phyloP scores from a whole-genome alignment of 1,140 invertebrate species.

The Patella vulgata region DNA sequence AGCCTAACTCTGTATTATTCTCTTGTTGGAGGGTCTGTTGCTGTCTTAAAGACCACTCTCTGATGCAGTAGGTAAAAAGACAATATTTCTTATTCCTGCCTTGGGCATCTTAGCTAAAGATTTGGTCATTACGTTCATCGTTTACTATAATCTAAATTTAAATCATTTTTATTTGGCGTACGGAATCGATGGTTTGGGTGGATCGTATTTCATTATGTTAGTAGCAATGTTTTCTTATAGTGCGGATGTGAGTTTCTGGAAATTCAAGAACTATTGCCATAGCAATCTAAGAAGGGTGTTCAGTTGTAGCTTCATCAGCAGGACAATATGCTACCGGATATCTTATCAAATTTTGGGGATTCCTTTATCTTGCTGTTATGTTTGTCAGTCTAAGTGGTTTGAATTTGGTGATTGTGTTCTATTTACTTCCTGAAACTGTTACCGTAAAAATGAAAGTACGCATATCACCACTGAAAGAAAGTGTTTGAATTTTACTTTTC shows the following conservation, averaged over 20 bases:
- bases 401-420: not conserved
- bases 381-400: not conserved
- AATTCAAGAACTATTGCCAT: constrained; percentile 9
- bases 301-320: not conserved
- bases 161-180: constrained; percentile 18
- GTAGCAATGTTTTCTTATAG: constrained; percentile 9
- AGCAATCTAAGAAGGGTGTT: not conserved
- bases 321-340: not conserved
- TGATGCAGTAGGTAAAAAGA: constrained; percentile 2
- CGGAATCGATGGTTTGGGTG: constrained; percentile 16
- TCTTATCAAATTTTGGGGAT: not conserved
- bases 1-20: too few relatives aligned
- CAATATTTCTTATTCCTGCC: constrained; percentile 6
- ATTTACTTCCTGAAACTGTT: not conserved
- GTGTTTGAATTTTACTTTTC: constrained; percentile 2
- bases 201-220: constrained; percentile 9
- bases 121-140: not conserved
- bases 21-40: too few relatives aligned
- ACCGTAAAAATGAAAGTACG: too few relatives aligned
- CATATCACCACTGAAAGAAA: not conserved
- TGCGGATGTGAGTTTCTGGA: constrained; percentile 14
- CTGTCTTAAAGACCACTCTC: too few relatives aligned
- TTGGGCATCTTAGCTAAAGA: constrained; percentile 6
- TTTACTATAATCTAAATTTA: constrained; percentile 11
- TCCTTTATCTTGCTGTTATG: constrained; percentile 1